Evolutionary conservation across 2,888 invertebrate species (phyloP).

Genomic region (Holacanthella duospinosa): DNA sequence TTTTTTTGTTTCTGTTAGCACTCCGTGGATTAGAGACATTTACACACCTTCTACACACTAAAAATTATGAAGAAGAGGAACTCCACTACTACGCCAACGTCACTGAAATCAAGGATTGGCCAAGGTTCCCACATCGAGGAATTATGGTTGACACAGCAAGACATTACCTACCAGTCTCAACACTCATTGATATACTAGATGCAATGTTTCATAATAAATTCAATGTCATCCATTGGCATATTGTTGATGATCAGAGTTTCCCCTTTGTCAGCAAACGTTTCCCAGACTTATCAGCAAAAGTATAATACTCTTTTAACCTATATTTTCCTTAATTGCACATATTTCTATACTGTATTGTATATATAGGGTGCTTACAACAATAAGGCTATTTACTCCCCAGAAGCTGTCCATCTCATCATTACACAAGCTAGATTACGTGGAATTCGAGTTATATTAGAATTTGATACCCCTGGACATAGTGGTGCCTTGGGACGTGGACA

Average conservation of each 20-base stretch:
- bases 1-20: slow-evolving; percentile 39
- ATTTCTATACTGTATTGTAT: background rate
- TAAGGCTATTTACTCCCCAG: slow-evolving; percentile 48
- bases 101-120: slow-evolving; percentile 61
- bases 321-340: too few species aligned
- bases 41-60: slow-evolving; percentile 56
- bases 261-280: slow-evolving; percentile 69
- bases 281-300: slow-evolving; percentile 52
- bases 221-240: slow-evolving; percentile 93
- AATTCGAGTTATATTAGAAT: slow-evolving; percentile 79
- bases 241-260: slow-evolving; percentile 86
- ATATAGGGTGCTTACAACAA: slow-evolving; percentile 15
- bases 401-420: slow-evolving; percentile 56
- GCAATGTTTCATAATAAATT: slow-evolving; percentile 83
- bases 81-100: slow-evolving; percentile 56
- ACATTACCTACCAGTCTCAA: slow-evolving; percentile 62
- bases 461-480: slow-evolving; percentile 66
- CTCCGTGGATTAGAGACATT: slow-evolving; percentile 77
- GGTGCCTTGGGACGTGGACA: slow-evolving; percentile 22
- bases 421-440: slow-evolving; percentile 68
- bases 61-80: slow-evolving; percentile 39
- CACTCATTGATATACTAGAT: slow-evolving; percentile 59
- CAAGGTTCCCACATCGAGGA: slow-evolving; percentile 70
- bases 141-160: slow-evolving; percentile 70
- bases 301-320: too few species aligned